Evolutionary conservation across 2,113 vertebrate species (phyloP), one percentile per base, ranked within the genome.

Genomic region (Euleptes europaea): DNA sequence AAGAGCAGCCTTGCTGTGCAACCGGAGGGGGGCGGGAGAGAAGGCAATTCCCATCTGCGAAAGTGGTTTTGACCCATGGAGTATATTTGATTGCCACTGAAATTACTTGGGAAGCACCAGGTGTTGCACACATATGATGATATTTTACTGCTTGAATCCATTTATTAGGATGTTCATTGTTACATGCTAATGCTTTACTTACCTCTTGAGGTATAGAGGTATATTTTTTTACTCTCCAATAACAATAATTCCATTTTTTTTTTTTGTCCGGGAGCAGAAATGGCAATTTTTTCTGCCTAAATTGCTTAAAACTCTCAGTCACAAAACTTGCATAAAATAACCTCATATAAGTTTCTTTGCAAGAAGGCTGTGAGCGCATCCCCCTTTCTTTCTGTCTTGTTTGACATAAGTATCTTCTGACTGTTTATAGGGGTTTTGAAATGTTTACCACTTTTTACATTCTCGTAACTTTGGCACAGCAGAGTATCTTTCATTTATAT

Each of bases 351-450:
- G 26, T 51, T 49, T 2, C 4, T 49, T 31, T 77, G 60, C 7
- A 31, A 74, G 26, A 76, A 76, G 76, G 5, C 23, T 54, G 35
- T 35, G 13, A 13, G 3, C 0, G 0, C 14, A 2, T 31, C 57
- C 57, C 57, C 57, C 57, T 7, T 60, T 60, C 57, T 60, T 60
- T 60, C 57, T 60, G 21, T 60, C 57, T 13, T 31, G 44, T 54
- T 2, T 69, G 35, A 5, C 28, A 0, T 6, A 19, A 15, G 80
- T 35, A 33, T 0, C 0, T 12, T 40, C 1, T 15, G 83, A 71
- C 79, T 71, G 12, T 0, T 1, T 33, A 60, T 4, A 11, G 51
- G 33, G 1, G 83, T 83, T 54, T 74, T 82, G 72, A 60, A 42
- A 51, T 66, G n/a, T 51, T 80, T 42, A 38, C 78, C 14, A 13